Evolutionary conservation across 2,797 vertebrate genomes (phyloP).

Genomic region (Karalla daura): DNA sequence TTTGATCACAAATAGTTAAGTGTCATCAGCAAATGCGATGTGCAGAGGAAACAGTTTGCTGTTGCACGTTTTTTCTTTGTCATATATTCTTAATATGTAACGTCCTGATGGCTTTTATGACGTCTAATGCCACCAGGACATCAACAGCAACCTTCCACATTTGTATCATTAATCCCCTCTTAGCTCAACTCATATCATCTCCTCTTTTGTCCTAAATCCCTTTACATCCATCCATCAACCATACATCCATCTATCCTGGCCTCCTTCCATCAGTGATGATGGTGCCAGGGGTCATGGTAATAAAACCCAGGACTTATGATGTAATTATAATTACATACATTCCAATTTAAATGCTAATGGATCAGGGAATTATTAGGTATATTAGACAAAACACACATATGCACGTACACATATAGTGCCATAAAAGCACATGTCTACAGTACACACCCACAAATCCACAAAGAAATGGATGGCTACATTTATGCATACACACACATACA

Average conservation of each 20-base stretch:
- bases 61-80: background rate
- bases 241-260: constrained; percentile 35
- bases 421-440: constrained; percentile 19
- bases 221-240: constrained; percentile 48
- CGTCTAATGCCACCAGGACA: constrained; percentile 22
- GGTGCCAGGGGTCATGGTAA: constrained; percentile 66
- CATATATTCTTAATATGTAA: constrained; percentile 1
- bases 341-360: constrained; percentile 73
- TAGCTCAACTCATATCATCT: constrained; percentile 37
- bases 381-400: constrained; percentile 44
- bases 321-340: constrained; percentile 71
- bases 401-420: background rate
- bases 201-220: constrained; percentile 30
- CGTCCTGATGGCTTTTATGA: constrained; percentile 7
- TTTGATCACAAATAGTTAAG: no score
- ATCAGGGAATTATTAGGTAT: constrained; percentile 60
- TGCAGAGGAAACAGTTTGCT: no score
- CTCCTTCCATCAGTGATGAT: constrained; percentile 40
- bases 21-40: background rate
- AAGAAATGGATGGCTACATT: constrained; percentile 16
- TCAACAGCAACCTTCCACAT: constrained; percentile 22
- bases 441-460: constrained; percentile 9
- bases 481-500: constrained; percentile 4
- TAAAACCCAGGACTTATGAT: constrained; percentile 54
- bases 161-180: constrained; percentile 46